These are phyloP conservation scores for Carettochelys insculpta DNA, from an alignment of 2,113 vertebrate genomes.

Conservation along the genomic window DNA sequence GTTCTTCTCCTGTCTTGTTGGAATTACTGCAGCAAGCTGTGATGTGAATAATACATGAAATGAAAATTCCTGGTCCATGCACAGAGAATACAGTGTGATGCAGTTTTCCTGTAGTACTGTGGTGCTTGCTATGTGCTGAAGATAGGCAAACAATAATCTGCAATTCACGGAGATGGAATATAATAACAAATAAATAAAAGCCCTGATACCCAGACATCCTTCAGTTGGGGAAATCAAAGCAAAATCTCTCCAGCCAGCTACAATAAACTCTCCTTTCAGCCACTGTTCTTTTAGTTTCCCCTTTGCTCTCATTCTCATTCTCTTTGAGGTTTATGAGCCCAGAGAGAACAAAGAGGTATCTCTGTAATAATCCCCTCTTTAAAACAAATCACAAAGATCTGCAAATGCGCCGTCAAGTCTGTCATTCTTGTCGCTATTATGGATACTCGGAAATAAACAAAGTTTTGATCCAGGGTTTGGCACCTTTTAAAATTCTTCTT, in stretches of 20 bases:
- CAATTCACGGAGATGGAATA: not conserved
- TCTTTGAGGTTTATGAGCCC: not conserved
- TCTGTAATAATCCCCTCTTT: not conserved
- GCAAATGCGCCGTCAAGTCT: not conserved
- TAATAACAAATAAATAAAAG: not conserved
- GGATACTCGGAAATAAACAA: not conserved
- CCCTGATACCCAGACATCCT: not conserved
- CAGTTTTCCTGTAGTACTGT: not conserved
- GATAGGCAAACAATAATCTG: not conserved
- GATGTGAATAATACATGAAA: constrained; percentile 49
- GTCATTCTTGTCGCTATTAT: not conserved
- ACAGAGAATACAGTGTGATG: fast-evolving
- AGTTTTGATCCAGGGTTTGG: not conserved
- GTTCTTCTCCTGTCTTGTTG: constrained; percentile 16
- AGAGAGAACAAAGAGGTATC: not conserved
- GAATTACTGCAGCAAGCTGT: constrained; percentile 32
- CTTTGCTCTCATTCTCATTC: not conserved
- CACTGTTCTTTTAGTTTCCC: not conserved
- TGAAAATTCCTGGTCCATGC: constrained; percentile 2
- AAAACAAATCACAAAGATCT: not conserved
- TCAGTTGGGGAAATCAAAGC: not conserved
- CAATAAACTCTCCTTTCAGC: not conserved
- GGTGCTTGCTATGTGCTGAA: not conserved
- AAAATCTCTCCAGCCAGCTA: not conserved
- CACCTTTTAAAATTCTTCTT: not conserved